phyloP scores from a whole-genome alignment of 2,797 vertebrate species.

The Caiman crocodilus region DNA sequence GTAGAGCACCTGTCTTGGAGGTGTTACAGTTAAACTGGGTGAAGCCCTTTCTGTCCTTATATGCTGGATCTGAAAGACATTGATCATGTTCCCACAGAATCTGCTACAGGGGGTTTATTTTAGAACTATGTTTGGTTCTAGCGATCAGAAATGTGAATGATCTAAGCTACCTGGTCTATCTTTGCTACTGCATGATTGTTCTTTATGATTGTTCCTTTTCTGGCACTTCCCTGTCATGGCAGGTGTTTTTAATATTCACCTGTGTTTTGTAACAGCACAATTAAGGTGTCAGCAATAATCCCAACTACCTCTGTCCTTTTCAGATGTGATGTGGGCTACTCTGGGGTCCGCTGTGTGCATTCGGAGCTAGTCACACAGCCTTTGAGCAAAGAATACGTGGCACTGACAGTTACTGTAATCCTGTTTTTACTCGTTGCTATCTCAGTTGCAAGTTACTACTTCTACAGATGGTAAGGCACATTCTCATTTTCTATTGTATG shows the following conservation, averaged over 20 bases:
- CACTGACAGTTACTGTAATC: slow-evolving; percentile 73
- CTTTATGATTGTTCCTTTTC: background rate
- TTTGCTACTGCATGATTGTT: background rate
- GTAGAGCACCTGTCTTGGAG: no score
- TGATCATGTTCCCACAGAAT: background rate
- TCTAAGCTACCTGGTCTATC: background rate
- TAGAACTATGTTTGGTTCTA: background rate
- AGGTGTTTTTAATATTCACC: background rate
- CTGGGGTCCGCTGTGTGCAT: slow-evolving; percentile 80
- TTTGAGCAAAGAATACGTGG: slow-evolving; percentile 82
- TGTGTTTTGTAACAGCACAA: background rate
- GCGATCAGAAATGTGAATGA: background rate
- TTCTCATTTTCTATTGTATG: background rate
- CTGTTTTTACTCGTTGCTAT: slow-evolving; percentile 69
- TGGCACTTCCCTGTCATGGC: background rate
- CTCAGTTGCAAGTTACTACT: slow-evolving; percentile 72
- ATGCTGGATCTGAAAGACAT: background rate
- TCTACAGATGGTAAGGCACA: slow-evolving; percentile 78
- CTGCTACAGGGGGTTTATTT: background rate
- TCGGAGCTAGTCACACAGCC: slow-evolving; percentile 76
- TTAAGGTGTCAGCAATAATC: fast-evolving
- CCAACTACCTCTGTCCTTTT: background rate
- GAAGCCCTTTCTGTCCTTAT: no score
- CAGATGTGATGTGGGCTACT: slow-evolving; percentile 83
- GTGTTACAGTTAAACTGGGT: no score